Percentiles rank a stretch among this genome's conserved stretches.
phyloP scores from a whole-genome alignment of 1,140 invertebrate species.

The Zaprionus taronus region DNA sequence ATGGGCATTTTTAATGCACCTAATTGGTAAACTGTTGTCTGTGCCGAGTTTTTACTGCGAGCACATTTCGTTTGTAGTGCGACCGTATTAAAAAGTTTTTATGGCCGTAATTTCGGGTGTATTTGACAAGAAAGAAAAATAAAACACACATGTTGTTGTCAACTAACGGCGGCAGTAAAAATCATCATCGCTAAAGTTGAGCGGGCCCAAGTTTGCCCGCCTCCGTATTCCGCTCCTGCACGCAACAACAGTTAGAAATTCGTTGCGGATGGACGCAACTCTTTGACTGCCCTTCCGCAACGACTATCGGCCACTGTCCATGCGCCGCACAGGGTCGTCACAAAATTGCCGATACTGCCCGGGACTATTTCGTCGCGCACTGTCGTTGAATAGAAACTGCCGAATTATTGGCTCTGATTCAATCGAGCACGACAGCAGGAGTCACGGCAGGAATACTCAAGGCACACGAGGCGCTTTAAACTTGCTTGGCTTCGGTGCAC shows the following conservation, averaged over 20 bases:
- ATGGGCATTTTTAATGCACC: conserved; percentile 65
- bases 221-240: conserved; percentile 14
- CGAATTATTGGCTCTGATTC: conserved; percentile 80
- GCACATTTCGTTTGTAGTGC: conserved; percentile 21
- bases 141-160: conserved; percentile 41
- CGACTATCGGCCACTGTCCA: conserved; percentile 7
- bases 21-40: conserved; percentile 62
- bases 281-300: conserved; percentile 46
- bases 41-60: conserved; percentile 18
- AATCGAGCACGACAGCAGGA: conserved; percentile 61
- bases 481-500: conserved; percentile 29
- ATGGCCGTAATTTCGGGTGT: conserved; percentile 55
- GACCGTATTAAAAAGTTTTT: conserved; percentile 74
- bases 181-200: conserved; percentile 71
- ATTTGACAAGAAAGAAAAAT: conserved; percentile 64
- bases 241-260: not conserved
- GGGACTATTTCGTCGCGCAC: conserved; percentile 54
- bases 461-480: conserved; percentile 17
- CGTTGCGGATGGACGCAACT: conserved; percentile 35
- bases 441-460: conserved; percentile 5
- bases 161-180: conserved; percentile 69
- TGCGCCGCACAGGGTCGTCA: not conserved
- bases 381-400: conserved; percentile 75
- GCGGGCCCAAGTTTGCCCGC: conserved; percentile 18
- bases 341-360: conserved; percentile 44